phyloP scores from a whole-genome alignment of 2,113 vertebrate genomes.

The Alexandromys fortis region DNA sequence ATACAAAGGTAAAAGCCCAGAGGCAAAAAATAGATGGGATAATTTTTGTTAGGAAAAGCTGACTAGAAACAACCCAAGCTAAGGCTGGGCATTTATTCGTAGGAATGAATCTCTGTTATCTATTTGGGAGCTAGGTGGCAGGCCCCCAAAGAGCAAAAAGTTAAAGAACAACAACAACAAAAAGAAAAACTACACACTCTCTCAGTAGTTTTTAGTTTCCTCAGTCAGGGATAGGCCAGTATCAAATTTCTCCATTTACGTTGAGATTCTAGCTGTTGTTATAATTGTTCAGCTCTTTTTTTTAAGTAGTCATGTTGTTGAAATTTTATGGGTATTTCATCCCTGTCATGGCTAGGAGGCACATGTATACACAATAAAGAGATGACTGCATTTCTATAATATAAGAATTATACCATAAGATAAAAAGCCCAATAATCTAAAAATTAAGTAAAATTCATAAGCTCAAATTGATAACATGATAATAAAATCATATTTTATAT shows the following conservation, averaged over 20 bases:
- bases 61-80: no score
- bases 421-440: background rate
- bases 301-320: background rate
- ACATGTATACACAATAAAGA: background rate
- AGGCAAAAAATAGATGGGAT: no score
- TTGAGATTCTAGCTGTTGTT: background rate
- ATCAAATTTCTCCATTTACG: background rate
- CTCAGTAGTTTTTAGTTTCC: background rate
- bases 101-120: no score
- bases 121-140: no score
- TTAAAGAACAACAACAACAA: no score
- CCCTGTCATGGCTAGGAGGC: background rate
- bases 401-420: background rate
- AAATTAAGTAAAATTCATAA: conserved; percentile 41
- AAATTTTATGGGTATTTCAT: background rate
- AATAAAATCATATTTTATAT: conserved; percentile 1
- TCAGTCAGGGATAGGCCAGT: background rate
- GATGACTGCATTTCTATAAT: conserved; percentile 15
- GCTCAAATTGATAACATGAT: conserved; percentile 22
- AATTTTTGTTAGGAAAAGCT: no score
- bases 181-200: background rate
- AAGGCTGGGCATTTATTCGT: no score
- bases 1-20: no score
- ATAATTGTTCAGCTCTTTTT: background rate
- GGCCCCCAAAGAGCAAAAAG: no score